phyloP scores from a whole-genome alignment of 1,140 invertebrate species.

The Eupeodes corollae region DNA sequence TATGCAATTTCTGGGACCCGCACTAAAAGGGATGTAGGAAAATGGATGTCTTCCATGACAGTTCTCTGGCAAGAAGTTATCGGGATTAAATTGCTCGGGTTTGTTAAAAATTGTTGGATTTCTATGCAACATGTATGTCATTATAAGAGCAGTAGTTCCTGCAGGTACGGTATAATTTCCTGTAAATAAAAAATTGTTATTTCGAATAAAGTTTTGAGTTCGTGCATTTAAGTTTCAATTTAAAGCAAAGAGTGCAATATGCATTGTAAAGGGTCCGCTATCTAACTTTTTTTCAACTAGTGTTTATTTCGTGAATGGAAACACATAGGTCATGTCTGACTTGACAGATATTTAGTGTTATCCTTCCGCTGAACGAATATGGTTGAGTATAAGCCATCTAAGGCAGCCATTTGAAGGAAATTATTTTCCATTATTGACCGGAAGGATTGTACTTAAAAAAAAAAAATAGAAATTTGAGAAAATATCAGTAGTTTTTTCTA shows the following conservation, averaged over 20 bases:
- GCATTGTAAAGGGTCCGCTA: too few relatives aligned
- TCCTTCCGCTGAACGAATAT: too few relatives aligned
- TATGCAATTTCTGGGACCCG: slow-evolving; percentile 57
- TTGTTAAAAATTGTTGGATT: slow-evolving; percentile 53
- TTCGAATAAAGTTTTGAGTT: too few relatives aligned
- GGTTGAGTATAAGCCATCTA: too few relatives aligned
- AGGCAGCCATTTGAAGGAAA: too few relatives aligned
- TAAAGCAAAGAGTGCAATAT: too few relatives aligned
- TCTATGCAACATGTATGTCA: slow-evolving; percentile 52
- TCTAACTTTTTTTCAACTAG: too few relatives aligned
- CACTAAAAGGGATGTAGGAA: slow-evolving; percentile 64
- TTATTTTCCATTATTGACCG: background rate
- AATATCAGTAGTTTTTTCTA: too few relatives aligned
- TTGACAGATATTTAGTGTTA: too few relatives aligned
- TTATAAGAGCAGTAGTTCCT: slow-evolving; percentile 44
- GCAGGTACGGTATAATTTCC: slow-evolving; percentile 42
- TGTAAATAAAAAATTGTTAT: slow-evolving; percentile 24
- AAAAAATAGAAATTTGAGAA: background rate
- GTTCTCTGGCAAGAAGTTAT: slow-evolving; percentile 58
- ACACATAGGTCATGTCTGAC: too few relatives aligned
- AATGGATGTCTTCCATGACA: slow-evolving; percentile 47
- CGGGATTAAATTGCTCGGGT: slow-evolving; percentile 64
- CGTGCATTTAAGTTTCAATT: slow-evolving; percentile 8
- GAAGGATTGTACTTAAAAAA: too few relatives aligned
- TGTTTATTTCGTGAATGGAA: too few relatives aligned